Evolutionary conservation across 1,140 invertebrate genomes (phyloP).

Genomic region (Hyles euphorbiae): DNA sequence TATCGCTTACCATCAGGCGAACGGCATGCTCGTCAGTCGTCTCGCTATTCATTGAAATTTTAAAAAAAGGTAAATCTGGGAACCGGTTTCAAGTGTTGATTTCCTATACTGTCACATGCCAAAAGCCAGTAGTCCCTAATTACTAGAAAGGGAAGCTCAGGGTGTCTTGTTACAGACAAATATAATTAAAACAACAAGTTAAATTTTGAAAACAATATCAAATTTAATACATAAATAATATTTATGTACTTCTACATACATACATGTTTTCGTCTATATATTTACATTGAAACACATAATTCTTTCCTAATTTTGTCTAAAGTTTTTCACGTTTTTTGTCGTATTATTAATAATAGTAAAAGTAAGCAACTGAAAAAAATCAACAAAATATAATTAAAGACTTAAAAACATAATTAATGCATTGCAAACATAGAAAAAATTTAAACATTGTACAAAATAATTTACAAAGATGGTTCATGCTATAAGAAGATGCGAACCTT

Average conservation of each 20-base stretch:
- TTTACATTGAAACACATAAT: conserved; percentile 73
- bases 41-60: no score
- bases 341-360: conserved; percentile 48
- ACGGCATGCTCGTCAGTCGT: no score
- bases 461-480: conserved; percentile 39
- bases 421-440: conserved; percentile 45
- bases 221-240: conserved; percentile 75
- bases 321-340: conserved; percentile 48
- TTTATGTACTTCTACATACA: conserved; percentile 72
- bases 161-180: not conserved
- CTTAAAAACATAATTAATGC: conserved; percentile 39
- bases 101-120: no score
- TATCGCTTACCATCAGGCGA: no score
- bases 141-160: no score
- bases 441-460: conserved; percentile 64
- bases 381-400: conserved; percentile 45
- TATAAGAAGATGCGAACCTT: conserved; percentile 5
- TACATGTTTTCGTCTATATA: conserved; percentile 67
- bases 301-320: conserved; percentile 57
- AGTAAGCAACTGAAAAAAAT: conserved; percentile 56
- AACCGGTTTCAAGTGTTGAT: no score
- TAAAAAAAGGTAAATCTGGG: no score
- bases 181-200: conserved; percentile 55
- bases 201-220: conserved; percentile 75
- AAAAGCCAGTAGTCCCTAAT: no score